Evolutionary conservation across 2,888 invertebrate genomes (phyloP), one percentile per base, ranked within the genome.

Genomic region (Amaurobius ferox): DNA sequence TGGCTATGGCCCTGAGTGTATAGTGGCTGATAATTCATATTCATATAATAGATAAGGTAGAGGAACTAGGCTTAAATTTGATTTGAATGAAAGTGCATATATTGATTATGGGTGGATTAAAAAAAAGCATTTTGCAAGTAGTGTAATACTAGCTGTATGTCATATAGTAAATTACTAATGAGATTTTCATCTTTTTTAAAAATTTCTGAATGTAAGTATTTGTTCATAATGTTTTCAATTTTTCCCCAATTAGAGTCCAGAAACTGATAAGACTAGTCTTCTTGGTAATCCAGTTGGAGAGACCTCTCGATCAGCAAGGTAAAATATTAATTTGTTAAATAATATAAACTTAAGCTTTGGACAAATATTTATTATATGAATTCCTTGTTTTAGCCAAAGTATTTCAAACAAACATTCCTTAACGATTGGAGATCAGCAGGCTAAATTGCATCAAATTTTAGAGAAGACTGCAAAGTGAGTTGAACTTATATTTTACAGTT

Each of bases 391-490:
- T 55, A 79, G 78, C 40, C 67, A 78, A 61, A 79, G 62, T 29
- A 73, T 73, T 35, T 68, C 78, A 7, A 40, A 71, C 13, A 86
- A 79, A 55, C 86, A 86, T 67, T 13, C 67, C 23, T 19, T 28
- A n/a, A 44, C 48, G 28, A 48, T 62, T 13, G 73, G 48, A n/a
- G 79, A 86, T 67, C 78, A 83, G 11, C 83, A 86, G 44, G 86
- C 39, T 26, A 86, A 73, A 16, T 35, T 86, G n/a, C 67, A 78
- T 55, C 48, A 71, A 62, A 86, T 86, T 35, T 40, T 86, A 26
- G 73, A 86, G 29, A 86, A 86, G 32, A 86, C 86, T 28, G 86
- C 86, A 5, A 86, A 86, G 86, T 86, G 79, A 73, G 86, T 35
- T 11, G 32, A 30, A 6, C 0, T 0, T 1, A 13, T n/a, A n/a